Percentiles rank a stretch among this genome's conserved stretches.
Evolutionary conservation across 2,797 vertebrate species (phyloP).

Genomic region (Lemur catta): DNA sequence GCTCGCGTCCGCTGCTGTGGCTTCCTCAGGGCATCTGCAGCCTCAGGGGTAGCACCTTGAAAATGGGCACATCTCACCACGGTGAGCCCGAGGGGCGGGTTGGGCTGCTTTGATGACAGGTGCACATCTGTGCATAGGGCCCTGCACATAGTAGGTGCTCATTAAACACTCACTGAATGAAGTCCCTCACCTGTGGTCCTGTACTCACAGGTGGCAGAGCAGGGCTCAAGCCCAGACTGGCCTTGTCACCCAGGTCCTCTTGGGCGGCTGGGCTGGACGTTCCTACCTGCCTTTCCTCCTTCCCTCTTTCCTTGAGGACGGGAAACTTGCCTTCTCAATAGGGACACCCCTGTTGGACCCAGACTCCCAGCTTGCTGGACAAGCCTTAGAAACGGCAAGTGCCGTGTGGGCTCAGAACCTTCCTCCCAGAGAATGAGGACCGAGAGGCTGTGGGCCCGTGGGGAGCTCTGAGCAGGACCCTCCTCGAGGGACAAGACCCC

Average conservation of each 20-base stretch:
- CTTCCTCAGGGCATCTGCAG: neutral
- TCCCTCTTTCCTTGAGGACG: neutral
- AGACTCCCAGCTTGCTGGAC: neutral
- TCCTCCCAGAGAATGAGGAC: accelerated
- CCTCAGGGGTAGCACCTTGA: neutral
- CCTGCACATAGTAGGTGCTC: neutral
- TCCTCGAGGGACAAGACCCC: neutral
- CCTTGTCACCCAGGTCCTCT: neutral
- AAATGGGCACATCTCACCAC: neutral
- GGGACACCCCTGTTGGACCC: no score
- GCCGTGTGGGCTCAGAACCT: neutral
- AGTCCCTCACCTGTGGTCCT: accelerated
- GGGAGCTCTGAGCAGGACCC: no score
- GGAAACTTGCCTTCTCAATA: neutral
- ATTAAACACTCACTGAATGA: neutral
- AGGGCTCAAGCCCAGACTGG: neutral
- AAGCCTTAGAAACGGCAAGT: neutral
- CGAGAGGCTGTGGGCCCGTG: neutral
- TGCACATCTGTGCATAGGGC: neutral
- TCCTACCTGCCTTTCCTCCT: neutral
- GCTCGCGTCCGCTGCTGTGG: accelerated
- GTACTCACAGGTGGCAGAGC: neutral
- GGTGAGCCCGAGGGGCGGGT: neutral
- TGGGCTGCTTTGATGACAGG: neutral
- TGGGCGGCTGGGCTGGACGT: neutral